These are phyloP conservation scores for Labeo rohita DNA, from an alignment of 2,113 vertebrate species.

Conservation along the genomic window DNA sequence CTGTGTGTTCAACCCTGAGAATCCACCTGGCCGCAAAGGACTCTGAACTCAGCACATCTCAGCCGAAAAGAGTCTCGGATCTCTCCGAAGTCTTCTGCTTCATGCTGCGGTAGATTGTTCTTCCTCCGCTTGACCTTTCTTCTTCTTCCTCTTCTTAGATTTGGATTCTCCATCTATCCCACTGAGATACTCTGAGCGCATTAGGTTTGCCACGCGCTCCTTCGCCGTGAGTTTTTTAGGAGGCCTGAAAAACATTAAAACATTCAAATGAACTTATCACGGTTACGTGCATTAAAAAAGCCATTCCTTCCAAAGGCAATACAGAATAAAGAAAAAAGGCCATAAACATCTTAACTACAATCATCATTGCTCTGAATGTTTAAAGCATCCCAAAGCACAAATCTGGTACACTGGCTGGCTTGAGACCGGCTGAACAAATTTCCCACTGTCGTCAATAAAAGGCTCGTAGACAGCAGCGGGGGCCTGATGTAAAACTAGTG, in stretches of 20 bases:
- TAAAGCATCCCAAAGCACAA: neutral
- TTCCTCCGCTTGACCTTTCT: constrained; percentile 35
- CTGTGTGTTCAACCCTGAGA: neutral
- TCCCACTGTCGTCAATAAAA: constrained; percentile 56
- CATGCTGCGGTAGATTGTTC: neutral
- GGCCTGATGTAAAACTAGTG: constrained; percentile 60
- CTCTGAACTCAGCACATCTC: constrained; percentile 12
- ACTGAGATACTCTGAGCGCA: constrained; percentile 84
- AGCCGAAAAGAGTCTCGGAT: neutral
- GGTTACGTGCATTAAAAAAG: neutral
- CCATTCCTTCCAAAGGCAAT: neutral
- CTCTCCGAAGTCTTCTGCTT: neutral
- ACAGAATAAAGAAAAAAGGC: too few relatives aligned
- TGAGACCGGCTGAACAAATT: constrained; percentile 9
- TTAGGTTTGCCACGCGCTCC: constrained; percentile 68
- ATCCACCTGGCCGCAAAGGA: neutral
- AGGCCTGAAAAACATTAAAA: constrained; percentile 69
- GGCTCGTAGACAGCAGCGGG: constrained; percentile 52
- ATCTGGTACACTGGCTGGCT: neutral
- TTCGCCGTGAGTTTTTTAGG: constrained; percentile 63
- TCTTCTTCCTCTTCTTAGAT: constrained; percentile 61
- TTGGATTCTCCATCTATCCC: constrained; percentile 67
- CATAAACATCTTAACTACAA: neutral
- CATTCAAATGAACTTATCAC: neutral
- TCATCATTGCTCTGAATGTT: neutral